These are phyloP conservation scores for Eledone cirrhosa DNA, from an alignment of 2,888 invertebrate genomes.

Conservation along the genomic window DNA sequence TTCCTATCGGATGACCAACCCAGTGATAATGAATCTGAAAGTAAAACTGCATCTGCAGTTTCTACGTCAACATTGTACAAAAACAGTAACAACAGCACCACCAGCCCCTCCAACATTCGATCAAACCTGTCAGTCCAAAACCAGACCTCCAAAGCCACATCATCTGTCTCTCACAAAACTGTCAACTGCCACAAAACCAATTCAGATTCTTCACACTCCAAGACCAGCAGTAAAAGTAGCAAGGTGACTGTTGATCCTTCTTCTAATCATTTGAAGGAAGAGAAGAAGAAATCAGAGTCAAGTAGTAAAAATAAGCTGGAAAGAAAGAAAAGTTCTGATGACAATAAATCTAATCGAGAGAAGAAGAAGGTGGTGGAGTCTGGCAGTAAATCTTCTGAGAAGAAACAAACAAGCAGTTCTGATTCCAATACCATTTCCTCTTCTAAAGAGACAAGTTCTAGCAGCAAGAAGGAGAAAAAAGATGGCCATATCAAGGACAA, in stretches of 20 bases:
- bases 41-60: background rate
- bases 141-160: background rate
- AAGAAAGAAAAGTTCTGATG: conserved; percentile 7
- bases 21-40: conserved; percentile 37
- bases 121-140: background rate
- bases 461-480: background rate
- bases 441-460: background rate
- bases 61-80: background rate
- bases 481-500: background rate
- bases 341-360: background rate
- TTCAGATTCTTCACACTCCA: too few species aligned
- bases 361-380: background rate
- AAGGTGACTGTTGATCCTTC: too few species aligned
- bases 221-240: too few species aligned
- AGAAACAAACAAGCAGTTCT: background rate
- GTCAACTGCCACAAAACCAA: too few species aligned
- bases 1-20: conserved; percentile 35
- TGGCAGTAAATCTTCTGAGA: conserved; percentile 4
- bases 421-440: background rate
- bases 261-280: too few species aligned
- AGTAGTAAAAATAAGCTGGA: conserved; percentile 8
- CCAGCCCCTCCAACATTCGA: too few species aligned
- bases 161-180: background rate
- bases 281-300: background rate
- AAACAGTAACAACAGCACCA: background rate